phyloP scores from a whole-genome alignment of 2,888 invertebrate species.

The Microctonus aethiopoides region DNA sequence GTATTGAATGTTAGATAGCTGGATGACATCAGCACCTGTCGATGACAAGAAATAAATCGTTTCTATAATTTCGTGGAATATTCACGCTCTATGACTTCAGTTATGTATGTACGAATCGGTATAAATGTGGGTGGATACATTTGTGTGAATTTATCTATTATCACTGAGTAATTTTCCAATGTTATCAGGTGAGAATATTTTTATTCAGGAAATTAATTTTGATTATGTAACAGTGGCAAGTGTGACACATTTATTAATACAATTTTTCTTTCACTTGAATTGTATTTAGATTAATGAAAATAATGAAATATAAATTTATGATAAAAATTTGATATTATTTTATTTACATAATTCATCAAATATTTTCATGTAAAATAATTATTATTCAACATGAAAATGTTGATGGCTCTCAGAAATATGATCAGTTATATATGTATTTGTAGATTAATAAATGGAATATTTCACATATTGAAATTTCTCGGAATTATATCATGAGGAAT shows the following conservation, averaged over 20 bases:
- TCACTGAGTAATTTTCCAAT: neutral
- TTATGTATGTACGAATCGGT: neutral
- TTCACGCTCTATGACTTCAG: conserved; percentile 26
- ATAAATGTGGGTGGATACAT: neutral
- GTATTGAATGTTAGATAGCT: conserved; percentile 34
- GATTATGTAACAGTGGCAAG: neutral
- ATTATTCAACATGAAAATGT: neutral
- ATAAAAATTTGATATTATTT: neutral
- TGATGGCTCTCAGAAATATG: neutral
- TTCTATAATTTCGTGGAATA: conserved; percentile 42
- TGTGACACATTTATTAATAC: neutral
- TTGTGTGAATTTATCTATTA: neutral
- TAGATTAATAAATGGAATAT: neutral
- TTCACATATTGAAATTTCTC: neutral
- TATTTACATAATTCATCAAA: neutral
- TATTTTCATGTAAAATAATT: neutral
- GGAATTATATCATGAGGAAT: neutral
- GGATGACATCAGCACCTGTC: conserved; percentile 44
- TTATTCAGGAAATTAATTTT: neutral
- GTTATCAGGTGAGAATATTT: neutral
- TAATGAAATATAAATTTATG: too few species aligned
- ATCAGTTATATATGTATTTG: neutral
- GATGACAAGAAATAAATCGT: conserved; percentile 50
- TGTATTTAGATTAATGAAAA: too few species aligned
- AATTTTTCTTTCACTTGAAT: neutral